These are phyloP conservation scores for Sceloporus undulatus DNA, from an alignment of 2,113 vertebrate genomes.

Conservation along the genomic window DNA sequence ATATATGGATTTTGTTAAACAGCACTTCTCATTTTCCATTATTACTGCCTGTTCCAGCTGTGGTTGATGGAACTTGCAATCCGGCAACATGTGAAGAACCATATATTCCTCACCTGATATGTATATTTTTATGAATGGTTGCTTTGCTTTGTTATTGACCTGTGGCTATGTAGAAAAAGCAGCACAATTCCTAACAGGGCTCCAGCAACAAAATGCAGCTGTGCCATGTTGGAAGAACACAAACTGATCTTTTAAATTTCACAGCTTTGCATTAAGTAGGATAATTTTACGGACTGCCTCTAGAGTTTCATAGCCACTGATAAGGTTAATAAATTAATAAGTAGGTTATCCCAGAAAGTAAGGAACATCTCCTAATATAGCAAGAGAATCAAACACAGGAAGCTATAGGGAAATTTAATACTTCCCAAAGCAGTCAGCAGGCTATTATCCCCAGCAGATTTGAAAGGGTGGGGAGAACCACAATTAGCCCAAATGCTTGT, in stretches of 20 bases:
- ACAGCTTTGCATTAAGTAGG: background rate
- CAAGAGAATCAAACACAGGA: conserved; percentile 18
- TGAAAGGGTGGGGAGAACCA: background rate
- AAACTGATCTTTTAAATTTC: background rate
- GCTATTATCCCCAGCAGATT: conserved; percentile 1
- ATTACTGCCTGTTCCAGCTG: background rate
- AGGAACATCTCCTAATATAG: conserved; percentile 18
- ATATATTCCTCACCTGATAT: background rate
- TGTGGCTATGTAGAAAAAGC: background rate
- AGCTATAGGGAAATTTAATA: conserved; percentile 30
- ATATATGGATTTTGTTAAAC: background rate
- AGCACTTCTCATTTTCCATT: background rate
- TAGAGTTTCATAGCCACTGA: conserved; percentile 12
- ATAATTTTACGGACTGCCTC: conserved; percentile 5
- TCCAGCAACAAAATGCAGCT: background rate
- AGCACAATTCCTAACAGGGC: background rate
- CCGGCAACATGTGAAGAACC: background rate
- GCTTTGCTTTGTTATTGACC: background rate
- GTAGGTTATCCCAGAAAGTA: conserved; percentile 26
- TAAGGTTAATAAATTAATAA: conserved; percentile 24
- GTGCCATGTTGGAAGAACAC: background rate
- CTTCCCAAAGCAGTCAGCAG: conserved; percentile 18
- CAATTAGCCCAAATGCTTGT: conserved; percentile 6
- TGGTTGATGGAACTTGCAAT: background rate
- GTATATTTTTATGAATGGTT: background rate